Evolutionary conservation across 2,797 vertebrate genomes (phyloP).

Genomic region (Calcarius lapponicus): DNA sequence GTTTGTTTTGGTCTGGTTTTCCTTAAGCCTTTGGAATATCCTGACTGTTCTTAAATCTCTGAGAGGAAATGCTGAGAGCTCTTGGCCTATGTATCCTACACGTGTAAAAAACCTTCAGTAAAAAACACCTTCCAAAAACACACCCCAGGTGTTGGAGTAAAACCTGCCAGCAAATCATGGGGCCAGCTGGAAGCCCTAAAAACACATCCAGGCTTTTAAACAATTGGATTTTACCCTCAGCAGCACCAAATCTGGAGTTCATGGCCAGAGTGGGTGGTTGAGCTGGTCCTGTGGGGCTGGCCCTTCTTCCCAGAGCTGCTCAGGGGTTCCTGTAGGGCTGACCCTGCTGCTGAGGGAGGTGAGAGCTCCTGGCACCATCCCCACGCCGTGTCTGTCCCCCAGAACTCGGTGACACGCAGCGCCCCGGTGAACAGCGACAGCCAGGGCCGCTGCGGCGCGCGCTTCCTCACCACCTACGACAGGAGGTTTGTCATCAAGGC

Average conservation of each 20-base stretch:
- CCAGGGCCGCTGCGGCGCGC: constrained; percentile 90
- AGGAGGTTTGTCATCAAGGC: constrained; percentile 94
- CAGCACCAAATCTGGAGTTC: accelerated
- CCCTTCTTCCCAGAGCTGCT: too few relatives aligned
- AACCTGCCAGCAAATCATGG: background rate
- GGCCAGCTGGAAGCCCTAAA: background rate
- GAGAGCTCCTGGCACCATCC: background rate
- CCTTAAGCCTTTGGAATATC: background rate
- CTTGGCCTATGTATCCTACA: background rate
- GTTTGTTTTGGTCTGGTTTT: background rate
- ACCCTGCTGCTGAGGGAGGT: background rate
- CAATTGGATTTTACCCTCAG: background rate
- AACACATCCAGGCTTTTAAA: accelerated
- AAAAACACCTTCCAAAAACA: background rate
- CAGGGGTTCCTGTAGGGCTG: too few relatives aligned
- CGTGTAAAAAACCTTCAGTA: background rate
- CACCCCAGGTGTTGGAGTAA: background rate
- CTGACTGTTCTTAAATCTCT: background rate
- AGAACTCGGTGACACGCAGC: constrained; percentile 92
- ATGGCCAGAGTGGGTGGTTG: too few relatives aligned
- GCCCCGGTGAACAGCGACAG: constrained; percentile 92
- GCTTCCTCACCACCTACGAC: constrained; percentile 92
- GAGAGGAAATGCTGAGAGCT: background rate
- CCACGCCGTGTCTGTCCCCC: background rate
- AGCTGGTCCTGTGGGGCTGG: background rate